Evolutionary conservation across 2,797 vertebrate genomes (phyloP).

Genomic region (Threskiornis aethiopicus): DNA sequence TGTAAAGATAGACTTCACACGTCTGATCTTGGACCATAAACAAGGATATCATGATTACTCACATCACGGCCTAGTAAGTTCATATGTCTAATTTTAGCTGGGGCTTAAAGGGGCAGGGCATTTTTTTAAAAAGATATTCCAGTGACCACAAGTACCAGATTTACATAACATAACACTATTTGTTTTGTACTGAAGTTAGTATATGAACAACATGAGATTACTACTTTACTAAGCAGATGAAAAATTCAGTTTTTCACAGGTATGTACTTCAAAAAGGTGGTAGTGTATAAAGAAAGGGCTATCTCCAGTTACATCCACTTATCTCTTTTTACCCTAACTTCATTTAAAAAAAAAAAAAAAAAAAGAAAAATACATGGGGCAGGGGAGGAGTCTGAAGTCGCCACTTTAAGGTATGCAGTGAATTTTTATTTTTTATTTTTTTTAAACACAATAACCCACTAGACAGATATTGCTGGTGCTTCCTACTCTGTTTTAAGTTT

Average conservation of each 20-base stretch:
- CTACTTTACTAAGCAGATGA: neutral
- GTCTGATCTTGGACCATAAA: neutral
- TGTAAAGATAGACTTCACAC: neutral
- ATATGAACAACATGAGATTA: neutral
- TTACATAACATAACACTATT: neutral
- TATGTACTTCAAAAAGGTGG: neutral
- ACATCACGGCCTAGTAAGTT: neutral
- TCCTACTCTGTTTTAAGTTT: neutral
- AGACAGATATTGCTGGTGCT: neutral
- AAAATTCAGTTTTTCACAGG: neutral
- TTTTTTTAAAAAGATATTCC: neutral
- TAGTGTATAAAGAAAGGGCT: neutral
- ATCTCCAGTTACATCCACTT: neutral
- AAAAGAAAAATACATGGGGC: rapidly evolving
- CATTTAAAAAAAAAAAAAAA: neutral
- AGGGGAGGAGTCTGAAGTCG: neutral
- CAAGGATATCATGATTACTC: neutral
- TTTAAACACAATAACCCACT: neutral
- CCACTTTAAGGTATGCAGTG: neutral
- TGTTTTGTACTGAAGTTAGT: neutral
- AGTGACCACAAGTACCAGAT: neutral
- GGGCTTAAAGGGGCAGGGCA: neutral
- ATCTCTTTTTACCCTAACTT: neutral
- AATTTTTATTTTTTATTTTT: neutral
- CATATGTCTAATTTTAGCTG: neutral